phyloP scores from a whole-genome alignment of 1,140 invertebrate species.

The Hesperophylax magnus region DNA sequence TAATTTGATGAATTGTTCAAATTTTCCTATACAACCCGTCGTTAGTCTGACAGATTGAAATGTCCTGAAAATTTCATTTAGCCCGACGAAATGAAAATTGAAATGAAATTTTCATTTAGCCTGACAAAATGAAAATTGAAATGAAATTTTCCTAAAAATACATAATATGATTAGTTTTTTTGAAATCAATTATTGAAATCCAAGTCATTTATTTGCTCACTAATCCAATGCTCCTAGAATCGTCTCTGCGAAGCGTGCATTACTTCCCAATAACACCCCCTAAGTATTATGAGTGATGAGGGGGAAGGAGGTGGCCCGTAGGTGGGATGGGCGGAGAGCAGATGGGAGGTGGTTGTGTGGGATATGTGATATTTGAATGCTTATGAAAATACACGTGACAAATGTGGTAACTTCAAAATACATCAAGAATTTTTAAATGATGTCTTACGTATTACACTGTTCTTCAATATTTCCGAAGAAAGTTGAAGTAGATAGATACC shows the following conservation, averaged over 20 bases:
- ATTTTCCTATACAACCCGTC: too few relatives aligned
- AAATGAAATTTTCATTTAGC: too few relatives aligned
- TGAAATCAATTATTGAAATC: too few relatives aligned
- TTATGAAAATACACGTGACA: not conserved
- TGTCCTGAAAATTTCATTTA: too few relatives aligned
- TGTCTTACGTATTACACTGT: not conserved
- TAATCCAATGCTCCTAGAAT: not conserved
- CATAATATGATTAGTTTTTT: not conserved
- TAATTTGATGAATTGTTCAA: too few relatives aligned
- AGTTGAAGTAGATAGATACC: too few relatives aligned
- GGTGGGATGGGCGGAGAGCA: too few relatives aligned
- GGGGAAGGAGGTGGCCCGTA: not conserved
- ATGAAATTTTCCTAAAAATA: not conserved
- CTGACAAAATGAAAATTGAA: too few relatives aligned
- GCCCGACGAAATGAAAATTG: too few relatives aligned
- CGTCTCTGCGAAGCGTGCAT: slow-evolving; percentile 11
- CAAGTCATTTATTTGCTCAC: too few relatives aligned
- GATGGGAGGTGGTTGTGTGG: not conserved
- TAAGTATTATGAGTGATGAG: not conserved
- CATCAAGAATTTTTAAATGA: not conserved
- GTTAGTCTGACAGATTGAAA: too few relatives aligned
- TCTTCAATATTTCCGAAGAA: not conserved
- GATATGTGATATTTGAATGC: slow-evolving; percentile 29
- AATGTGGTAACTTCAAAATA: not conserved
- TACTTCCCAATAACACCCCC: slow-evolving; percentile 28